Conservation (phyloP, 1,140 invertebrate genomes). For the Microplitis mediator region DNA sequence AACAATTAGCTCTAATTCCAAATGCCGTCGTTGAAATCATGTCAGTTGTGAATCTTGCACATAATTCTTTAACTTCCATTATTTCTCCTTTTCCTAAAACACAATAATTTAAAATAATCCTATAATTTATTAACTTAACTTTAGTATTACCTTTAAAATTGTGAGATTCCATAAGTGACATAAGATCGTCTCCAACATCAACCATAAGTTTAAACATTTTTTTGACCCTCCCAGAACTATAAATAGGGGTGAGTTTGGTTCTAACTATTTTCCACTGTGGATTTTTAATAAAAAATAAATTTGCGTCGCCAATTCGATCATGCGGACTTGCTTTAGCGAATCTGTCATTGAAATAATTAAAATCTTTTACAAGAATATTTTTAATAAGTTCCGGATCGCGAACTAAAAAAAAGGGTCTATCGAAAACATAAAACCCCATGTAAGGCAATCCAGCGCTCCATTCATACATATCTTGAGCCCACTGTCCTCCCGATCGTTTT, state of each 20-base stretch:
- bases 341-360: slow-evolving; percentile 54
- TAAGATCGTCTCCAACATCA: slow-evolving; percentile 51
- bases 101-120: not conserved
- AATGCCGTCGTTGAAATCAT: slow-evolving; percentile 67
- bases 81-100: slow-evolving; percentile 23
- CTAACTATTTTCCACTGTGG: slow-evolving; percentile 55
- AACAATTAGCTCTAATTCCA: slow-evolving; percentile 65
- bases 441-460: slow-evolving; percentile 32
- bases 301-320: slow-evolving; percentile 42
- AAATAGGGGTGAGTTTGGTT: slow-evolving; percentile 55
- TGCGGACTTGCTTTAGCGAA: slow-evolving; percentile 29
- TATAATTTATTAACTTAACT: no score
- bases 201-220: slow-evolving; percentile 56
- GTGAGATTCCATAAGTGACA: slow-evolving; percentile 40
- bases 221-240: slow-evolving; percentile 56
- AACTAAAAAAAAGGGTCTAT: slow-evolving; percentile 52
- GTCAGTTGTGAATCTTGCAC: slow-evolving; percentile 66
- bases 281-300: slow-evolving; percentile 48
- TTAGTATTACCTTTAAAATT: slow-evolving; percentile 37
- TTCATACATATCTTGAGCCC: slow-evolving; percentile 37
- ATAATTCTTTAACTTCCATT: slow-evolving; percentile 57
- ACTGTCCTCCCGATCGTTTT: slow-evolving; percentile 24
- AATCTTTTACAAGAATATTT: slow-evolving; percentile 60
- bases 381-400: slow-evolving; percentile 60
- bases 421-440: slow-evolving; percentile 51